Conservation (phyloP, 2,113 vertebrate species). For the Nyctereutes procyonoides region DNA sequence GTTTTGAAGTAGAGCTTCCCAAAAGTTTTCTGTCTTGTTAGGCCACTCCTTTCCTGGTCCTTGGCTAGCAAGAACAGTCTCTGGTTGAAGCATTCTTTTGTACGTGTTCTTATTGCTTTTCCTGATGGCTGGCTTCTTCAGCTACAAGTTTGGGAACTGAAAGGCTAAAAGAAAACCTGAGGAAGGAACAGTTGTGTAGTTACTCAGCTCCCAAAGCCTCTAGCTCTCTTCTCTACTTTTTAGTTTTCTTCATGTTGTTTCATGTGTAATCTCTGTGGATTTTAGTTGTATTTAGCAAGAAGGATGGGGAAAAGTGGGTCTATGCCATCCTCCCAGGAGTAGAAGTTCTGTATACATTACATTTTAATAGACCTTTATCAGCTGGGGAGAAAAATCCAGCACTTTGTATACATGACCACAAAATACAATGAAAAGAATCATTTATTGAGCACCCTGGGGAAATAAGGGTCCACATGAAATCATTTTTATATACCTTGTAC, state of each 20-base stretch:
- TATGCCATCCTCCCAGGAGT: not conserved
- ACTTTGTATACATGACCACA: not conserved
- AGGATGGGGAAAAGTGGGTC: not conserved
- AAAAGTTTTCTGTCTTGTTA: not conserved
- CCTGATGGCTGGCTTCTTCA: not conserved
- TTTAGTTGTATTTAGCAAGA: constrained; percentile 3
- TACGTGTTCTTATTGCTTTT: not conserved
- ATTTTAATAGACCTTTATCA: constrained; percentile 45
- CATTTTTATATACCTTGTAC: constrained; percentile 41
- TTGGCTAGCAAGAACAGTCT: not conserved
- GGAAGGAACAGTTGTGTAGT: not conserved
- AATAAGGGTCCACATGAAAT: constrained; percentile 55
- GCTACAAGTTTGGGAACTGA: not conserved
- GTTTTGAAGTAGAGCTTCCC: not conserved
- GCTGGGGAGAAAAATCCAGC: not conserved
- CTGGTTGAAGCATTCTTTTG: not conserved
- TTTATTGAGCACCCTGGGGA: constrained; percentile 42
- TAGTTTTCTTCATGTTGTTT: not conserved
- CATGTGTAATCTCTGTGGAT: not conserved
- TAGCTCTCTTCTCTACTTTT: not conserved
- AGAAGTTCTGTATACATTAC: not conserved
- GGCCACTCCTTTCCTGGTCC: not conserved
- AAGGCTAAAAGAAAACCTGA: constrained; percentile 4
- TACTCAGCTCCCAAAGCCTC: not conserved
- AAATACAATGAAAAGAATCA: constrained; percentile 63